phyloP scores from a whole-genome alignment of 2,888 invertebrate species.

The Thalpophila matura region DNA sequence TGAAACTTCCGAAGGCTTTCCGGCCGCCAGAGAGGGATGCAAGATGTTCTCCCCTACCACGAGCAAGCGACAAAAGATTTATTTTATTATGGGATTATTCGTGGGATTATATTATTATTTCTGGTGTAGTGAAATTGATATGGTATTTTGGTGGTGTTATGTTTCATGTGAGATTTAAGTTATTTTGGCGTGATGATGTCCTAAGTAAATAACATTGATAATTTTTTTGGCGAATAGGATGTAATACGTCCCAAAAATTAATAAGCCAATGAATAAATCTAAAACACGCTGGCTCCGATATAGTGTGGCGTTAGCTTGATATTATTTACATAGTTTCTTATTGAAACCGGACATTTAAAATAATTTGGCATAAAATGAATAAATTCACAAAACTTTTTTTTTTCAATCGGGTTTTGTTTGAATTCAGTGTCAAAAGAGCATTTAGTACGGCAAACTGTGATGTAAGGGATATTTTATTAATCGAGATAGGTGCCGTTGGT shows the following conservation, averaged over 20 bases:
- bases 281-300: no score
- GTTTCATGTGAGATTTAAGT: not conserved
- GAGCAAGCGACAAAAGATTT: constrained; percentile 68
- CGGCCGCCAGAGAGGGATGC: constrained; percentile 80
- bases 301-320: no score
- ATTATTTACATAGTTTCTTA: no score
- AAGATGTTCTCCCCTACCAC: constrained; percentile 70
- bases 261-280: no score
- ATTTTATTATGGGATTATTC: constrained; percentile 48
- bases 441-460: constrained; percentile 58
- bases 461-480: constrained; percentile 62
- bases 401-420: no score
- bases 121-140: not conserved
- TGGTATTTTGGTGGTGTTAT: not conserved
- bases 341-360: no score
- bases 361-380: no score
- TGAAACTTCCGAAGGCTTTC: constrained; percentile 87
- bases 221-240: no score
- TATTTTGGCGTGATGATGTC: no score
- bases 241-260: no score
- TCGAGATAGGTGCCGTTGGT: constrained; percentile 74
- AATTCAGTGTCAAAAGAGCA: constrained; percentile 38
- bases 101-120: constrained; percentile 16
- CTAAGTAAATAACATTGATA: no score
- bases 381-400: no score